Base-by-base conservation (phyloP, 2,888 invertebrate genomes). In the Pollenia griseotomentosa region DNA sequence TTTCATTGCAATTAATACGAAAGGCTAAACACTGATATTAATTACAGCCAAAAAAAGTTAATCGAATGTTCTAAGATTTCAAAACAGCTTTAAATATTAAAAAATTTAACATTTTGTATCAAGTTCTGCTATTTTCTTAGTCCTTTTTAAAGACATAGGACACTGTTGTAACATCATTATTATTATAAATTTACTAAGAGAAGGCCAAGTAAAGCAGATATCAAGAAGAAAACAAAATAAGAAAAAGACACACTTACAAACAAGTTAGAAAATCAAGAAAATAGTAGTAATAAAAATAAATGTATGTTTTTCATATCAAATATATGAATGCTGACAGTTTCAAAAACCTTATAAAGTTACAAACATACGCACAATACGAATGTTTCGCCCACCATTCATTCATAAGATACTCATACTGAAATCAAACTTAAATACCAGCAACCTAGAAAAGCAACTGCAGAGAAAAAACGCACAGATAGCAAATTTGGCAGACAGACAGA, bases 321-420 rank as follows among this genome's bases (percentile, higher is more conserved):
- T 14, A 68, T 53, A 53, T 68, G 78, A 65, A 73, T 78, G 65
- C 57, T 77, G 85, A 61, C 73, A 78, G 23, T 78, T 77, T 46
- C 33, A 65, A 71, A 61, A 84, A 63, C 51, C 75, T 61, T 55
- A 75, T 53, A 65, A 75, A 75, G 65, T 75, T 16, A 70, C 9
- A 46, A 44, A 42, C 42, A 65, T 23, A 46, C 33, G 3, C 48
- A 48, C 0, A 33, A 48, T 42, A 48, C 57, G 48, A 65, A 51
- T 53, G 53, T 48, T n/a, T 53, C 77, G 77, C 81, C 75, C 75
- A 80, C 63, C 40, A 80, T n/a, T 70, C 51, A 42, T 68, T 55
- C 51, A 42, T 68, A 46, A 66, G 66, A 66, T 42, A 57, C 33
- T 19, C 9, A 16, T 3, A 19, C 16, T 16, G 1, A 42, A 51